These are phyloP conservation scores for Drepanosiphum platanoidis DNA, from an alignment of 2,888 invertebrate genomes.

Conservation along the genomic window DNA sequence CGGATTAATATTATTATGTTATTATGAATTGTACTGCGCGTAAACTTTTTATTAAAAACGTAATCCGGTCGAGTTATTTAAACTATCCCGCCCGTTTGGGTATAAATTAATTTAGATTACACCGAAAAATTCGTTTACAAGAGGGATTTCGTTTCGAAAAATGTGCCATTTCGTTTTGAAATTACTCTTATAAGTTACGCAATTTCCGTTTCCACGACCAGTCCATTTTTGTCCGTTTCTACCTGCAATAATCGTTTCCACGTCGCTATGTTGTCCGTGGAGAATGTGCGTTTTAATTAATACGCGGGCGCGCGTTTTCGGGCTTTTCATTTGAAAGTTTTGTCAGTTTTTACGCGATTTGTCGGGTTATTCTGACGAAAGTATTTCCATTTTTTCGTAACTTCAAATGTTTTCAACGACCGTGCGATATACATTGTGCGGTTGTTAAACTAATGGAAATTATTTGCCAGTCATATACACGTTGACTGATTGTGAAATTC, in stretches of 20 bases:
- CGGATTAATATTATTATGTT: background rate
- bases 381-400: background rate
- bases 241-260: background rate
- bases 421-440: too few relatives aligned
- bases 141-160: background rate
- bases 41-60: background rate
- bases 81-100: background rate
- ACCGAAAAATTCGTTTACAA: background rate
- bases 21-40: background rate
- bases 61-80: background rate
- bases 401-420: too few relatives aligned
- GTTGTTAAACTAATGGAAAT: too few relatives aligned
- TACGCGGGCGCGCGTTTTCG: background rate
- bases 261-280: background rate
- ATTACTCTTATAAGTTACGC: background rate
- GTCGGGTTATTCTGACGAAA: background rate
- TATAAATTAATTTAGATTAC: background rate
- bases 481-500: too few relatives aligned
- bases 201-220: background rate
- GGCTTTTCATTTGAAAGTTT: background rate
- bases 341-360: slow-evolving; percentile 1
- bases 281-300: background rate
- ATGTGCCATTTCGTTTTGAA: background rate
- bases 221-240: background rate
- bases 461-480: too few relatives aligned